Evolutionary conservation across 2,797 vertebrate genomes (phyloP).

Genomic region (Rhyacichthys aspro): DNA sequence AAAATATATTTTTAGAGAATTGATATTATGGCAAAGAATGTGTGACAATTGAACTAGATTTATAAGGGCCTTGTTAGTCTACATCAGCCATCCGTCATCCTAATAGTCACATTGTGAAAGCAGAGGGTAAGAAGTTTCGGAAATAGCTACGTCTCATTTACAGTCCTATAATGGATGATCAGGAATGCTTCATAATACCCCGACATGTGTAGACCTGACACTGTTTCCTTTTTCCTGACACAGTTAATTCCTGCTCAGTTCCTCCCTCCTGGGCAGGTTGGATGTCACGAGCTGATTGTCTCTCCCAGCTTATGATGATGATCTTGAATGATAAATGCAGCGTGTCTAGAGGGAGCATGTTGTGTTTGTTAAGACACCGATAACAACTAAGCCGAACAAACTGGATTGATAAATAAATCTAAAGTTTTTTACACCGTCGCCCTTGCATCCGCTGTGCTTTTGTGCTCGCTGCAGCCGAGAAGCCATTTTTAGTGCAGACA

Average conservation of each 20-base stretch:
- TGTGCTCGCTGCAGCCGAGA: conserved; percentile 6
- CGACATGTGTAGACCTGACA: conserved; percentile 26
- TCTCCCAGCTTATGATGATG: conserved; percentile 2
- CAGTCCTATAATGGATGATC: conserved; percentile 19
- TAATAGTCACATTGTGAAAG: conserved; percentile 3
- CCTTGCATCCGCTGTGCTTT: background rate
- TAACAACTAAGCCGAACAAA: background rate
- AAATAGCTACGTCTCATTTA: conserved; percentile 34
- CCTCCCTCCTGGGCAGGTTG: conserved; percentile 16
- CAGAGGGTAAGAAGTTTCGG: conserved; percentile 20
- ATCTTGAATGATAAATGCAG: conserved; percentile 15
- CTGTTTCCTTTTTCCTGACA: conserved; percentile 30
- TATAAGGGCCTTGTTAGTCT: background rate
- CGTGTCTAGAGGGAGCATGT: background rate
- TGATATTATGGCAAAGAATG: conserved; percentile 7
- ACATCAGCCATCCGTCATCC: background rate
- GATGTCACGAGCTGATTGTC: conserved; percentile 31
- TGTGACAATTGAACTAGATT: conserved; percentile 1
- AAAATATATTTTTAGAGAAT: conserved; percentile 9
- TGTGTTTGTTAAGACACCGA: conserved; percentile 2
- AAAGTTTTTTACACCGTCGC: background rate
- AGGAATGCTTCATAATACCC: conserved; percentile 19
- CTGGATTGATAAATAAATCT: background rate
- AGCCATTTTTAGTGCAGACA: conserved; percentile 40
- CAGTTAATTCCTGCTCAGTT: conserved; percentile 31